Evolutionary conservation across 2,113 vertebrate species (phyloP).

Genomic region (human (Homo sapiens)): GRCh38 chr5:50638501-50639000

Average conservation of each 20-base stretch:
- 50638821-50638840: background rate
- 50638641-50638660: background rate
- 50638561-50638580: background rate
- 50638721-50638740: background rate
- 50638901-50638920: background rate
- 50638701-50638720: background rate
- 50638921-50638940: background rate
- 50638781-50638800: background rate
- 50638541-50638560: background rate
- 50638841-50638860: background rate
- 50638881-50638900: background rate
- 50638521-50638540: background rate
- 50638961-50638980: background rate
- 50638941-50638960: background rate
- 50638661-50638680: background rate
- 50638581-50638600: background rate
- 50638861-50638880: background rate
- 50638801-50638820: background rate
- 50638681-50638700: background rate
- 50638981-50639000: constrained; percentile 9
- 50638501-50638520: background rate
- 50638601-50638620: background rate
- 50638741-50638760: background rate
- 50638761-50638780: background rate
- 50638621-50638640: background rate